Percentiles rank a stretch among this genome's conserved stretches.
phyloP scores from a whole-genome alignment of 2,797 vertebrate species.

The Echiichthys vipera region DNA sequence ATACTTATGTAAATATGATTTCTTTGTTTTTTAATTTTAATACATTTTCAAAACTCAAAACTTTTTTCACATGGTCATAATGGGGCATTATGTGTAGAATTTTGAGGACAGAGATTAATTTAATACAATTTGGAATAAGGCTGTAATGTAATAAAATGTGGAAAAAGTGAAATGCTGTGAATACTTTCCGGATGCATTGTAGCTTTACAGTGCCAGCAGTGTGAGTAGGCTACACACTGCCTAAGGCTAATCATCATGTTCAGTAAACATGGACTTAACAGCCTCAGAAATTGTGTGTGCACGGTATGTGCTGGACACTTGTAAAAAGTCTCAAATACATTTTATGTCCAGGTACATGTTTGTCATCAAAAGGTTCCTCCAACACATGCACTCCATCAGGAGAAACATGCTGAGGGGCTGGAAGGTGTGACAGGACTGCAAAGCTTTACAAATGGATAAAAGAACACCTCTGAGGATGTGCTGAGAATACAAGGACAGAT shows the following conservation, averaged over 20 bases:
- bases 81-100: no score
- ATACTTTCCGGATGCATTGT: no score
- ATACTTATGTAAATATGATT: no score
- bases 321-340: constrained; percentile 3
- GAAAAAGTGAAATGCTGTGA: no score
- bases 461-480: constrained; percentile 63
- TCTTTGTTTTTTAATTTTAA: no score
- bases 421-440: constrained; percentile 76
- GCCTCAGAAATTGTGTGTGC: constrained; percentile 25
- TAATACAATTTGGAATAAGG: no score
- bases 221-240: constrained; percentile 34
- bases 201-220: constrained; percentile 31
- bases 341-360: constrained; percentile 11
- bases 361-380: constrained; percentile 10
- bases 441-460: constrained; percentile 75
- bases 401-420: constrained; percentile 63
- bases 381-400: constrained; percentile 45
- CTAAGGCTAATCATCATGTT: constrained; percentile 40
- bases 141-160: no score
- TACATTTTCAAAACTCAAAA: no score
- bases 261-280: constrained; percentile 38
- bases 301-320: constrained; percentile 12
- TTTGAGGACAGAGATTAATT: no score
- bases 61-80: no score
- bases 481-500: constrained; percentile 44